Base-by-base conservation (phyloP, 2,888 invertebrate genomes). In the Diarsia dahlii region DNA sequence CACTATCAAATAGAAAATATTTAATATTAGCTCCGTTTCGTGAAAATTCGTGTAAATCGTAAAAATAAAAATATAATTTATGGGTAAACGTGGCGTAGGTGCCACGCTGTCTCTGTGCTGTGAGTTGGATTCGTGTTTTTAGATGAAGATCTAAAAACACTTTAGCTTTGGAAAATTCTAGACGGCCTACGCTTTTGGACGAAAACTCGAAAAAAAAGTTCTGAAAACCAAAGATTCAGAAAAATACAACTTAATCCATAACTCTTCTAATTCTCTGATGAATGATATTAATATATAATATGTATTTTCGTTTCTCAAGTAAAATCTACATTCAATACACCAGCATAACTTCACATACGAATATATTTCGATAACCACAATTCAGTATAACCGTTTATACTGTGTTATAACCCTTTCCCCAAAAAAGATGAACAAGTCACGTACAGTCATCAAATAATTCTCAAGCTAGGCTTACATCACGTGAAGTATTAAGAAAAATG, bases 11-110 rank as follows among this genome's bases (percentile, higher is more conserved):
- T 64, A 68, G 54, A 46, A 63, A 46, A 58, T 52, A 45, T 71
- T 63, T 46, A 76, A 54, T 54, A 50, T 48, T 68, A 48, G n/a
- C 23, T 66, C 9, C 4, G n/a, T 62, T 20, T 46, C n/a, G 8
- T 58, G 70, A 34, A 39, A 48, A 18, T 74, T 77, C 52, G 39
- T 58, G 72, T 39, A 60, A 71, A 65, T 71, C 72, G 67, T 82
- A 73, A 69, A 71, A 85, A 77, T 82, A 73, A 69, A 71, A 85
- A 77, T 69, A 77, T 77, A 62, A 74, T 82, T 83, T 71, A 83
- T 58, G 3, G 0, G 52, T n/a, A 18, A 34, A 85, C 77, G 82
- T 82, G 84, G 84, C 75, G 82, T 83, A 83, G 85, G 85, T 71
- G 78, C 82, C 82, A 50, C 45, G 71, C 77, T 13, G 85, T 85